Evolutionary conservation across 1,140 invertebrate species (phyloP).

Genomic region (Carposina sasakii): DNA sequence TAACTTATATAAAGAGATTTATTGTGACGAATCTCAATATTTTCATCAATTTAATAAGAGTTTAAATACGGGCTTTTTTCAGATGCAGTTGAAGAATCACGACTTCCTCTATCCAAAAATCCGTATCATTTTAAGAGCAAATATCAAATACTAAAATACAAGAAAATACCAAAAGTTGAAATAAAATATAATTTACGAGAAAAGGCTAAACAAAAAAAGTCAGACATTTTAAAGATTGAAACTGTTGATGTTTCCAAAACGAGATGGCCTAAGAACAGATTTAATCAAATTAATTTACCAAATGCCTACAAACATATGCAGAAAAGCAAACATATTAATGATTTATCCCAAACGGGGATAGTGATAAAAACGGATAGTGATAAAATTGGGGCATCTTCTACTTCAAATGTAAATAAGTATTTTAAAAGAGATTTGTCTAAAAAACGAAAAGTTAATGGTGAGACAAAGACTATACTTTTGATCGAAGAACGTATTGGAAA

Average conservation of each 20-base stretch:
- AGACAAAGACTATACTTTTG: no score
- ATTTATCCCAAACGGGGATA: neutral
- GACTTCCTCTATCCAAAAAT: neutral
- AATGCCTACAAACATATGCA: constrained; percentile 6
- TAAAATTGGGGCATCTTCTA: no score
- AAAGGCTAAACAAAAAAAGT: constrained; percentile 47
- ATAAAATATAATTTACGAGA: constrained; percentile 51
- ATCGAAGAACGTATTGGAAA: constrained; percentile 21
- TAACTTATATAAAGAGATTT: neutral
- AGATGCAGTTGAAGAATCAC: no score
- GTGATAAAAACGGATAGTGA: neutral
- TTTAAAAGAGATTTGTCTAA: constrained; percentile 41
- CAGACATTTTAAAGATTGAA: constrained; percentile 32
- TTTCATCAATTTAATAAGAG: neutral
- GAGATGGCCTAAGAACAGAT: constrained; percentile 45
- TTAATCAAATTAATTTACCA: constrained; percentile 6
- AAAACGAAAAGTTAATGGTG: constrained; percentile 11
- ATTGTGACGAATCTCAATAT: neutral
- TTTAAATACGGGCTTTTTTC: no score
- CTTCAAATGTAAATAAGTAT: constrained; percentile 32
- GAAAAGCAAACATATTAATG: neutral
- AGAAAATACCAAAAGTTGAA: constrained; percentile 45
- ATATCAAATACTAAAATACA: constrained; percentile 45
- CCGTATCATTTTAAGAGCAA: constrained; percentile 40
- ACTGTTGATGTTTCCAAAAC: constrained; percentile 40